phyloP scores from a whole-genome alignment of 2,888 invertebrate species.

The Mechanitis mazaeus region DNA sequence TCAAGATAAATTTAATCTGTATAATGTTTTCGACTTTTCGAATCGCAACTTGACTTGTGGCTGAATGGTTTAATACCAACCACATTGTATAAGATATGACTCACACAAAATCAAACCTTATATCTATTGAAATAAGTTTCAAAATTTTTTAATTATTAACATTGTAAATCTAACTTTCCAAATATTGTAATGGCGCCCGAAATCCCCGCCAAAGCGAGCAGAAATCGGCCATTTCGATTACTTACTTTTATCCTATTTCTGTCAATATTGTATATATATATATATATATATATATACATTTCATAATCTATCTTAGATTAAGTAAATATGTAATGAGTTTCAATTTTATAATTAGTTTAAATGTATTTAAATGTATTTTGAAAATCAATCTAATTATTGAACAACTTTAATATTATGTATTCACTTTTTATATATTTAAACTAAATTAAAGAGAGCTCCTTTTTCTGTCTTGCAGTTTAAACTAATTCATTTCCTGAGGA shows the following conservation, averaged over 20 bases:
- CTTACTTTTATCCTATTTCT: constrained; percentile 42
- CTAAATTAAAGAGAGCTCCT: no score
- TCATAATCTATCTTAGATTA: neutral
- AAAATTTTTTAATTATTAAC: constrained; percentile 16
- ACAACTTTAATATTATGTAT: no score
- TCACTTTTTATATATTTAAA: no score
- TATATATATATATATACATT: constrained; percentile 1
- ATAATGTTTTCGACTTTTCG: constrained; percentile 64
- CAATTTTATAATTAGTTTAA: no score
- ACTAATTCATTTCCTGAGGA: no score
- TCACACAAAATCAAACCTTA: constrained; percentile 33
- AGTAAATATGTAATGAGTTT: no score
- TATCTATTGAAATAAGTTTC: accelerated
- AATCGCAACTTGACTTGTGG: constrained; percentile 64
- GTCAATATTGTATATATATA: constrained; percentile 16
- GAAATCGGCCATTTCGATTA: constrained; percentile 60
- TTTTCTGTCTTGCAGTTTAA: no score
- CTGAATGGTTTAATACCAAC: constrained; percentile 41
- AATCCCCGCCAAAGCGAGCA: constrained; percentile 45
- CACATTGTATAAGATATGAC: constrained; percentile 25
- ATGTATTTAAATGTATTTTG: no score
- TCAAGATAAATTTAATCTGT: constrained; percentile 55
- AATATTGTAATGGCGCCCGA: constrained; percentile 58
- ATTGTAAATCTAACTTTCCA: constrained; percentile 42
- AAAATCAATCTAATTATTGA: no score